Evolutionary conservation across 2,888 invertebrate species (phyloP), one percentile per base, ranked within the genome.

Genomic region (Gisinianus flammeolus): DNA sequence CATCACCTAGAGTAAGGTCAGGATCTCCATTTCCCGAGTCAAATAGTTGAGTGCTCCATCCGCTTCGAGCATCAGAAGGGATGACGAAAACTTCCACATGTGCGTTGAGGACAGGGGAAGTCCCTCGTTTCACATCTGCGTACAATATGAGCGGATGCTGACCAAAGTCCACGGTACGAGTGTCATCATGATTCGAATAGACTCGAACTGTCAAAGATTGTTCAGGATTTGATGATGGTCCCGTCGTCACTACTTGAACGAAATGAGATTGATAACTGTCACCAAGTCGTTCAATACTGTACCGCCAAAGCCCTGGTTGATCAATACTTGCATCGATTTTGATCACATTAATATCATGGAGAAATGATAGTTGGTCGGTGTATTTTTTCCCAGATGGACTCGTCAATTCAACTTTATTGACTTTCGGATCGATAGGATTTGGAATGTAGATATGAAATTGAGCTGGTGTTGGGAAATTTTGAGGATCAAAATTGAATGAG

Each of bases 11-110:
- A 28, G 89, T 89, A 31, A 91, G 88, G 85, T 92, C 92, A 0
- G 91, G 91, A 87, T 91, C 91, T 80, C 91, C 91, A 82, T 89
- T 88, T 12, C 91, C 91, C 66, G 89, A 89, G 85, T 91, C 91
- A 70, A 89, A 85, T 1, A 91, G 86, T 79, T 89, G 88, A 70
- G 90, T 87, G 73, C 86, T 88, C 80, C 86, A 86, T 74, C 83
- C 85, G 81, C 85, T 85, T n/a, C n/a, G n/a, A n/a, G n/a, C n/a
- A n/a, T n/a, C n/a, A n/a, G 82, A 84, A 28, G 85, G 80, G 26
- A 81, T 80, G 52, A 87, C 88, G 19, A 90, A 87, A 0, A 87
- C 90, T 85, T 89, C 89, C 19, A 91, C 90, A 83, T 89, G 88
- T 2, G 91, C 91, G 3, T 89, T 88, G 19, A 90, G 85, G 0